These are phyloP conservation scores for Sinocyclocheilus anshuiensis DNA, from an alignment of 2,113 vertebrate species.

Conservation along the genomic window DNA sequence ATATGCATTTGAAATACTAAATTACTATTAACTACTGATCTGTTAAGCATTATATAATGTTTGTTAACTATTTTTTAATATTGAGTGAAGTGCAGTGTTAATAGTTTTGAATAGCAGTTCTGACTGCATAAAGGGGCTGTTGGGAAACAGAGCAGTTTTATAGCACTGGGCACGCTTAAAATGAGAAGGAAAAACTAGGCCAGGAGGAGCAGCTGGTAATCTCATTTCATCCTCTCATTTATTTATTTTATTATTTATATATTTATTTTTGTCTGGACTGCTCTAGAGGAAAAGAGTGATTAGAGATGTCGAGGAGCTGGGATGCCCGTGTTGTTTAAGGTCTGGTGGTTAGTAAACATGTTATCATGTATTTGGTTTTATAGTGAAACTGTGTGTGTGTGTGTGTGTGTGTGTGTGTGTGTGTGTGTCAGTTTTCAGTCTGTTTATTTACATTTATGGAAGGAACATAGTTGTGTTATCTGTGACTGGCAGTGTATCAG, in stretches of 20 bases:
- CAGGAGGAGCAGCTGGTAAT: constrained; percentile 53
- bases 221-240: constrained; percentile 41
- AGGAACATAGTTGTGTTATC: background rate
- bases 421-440: background rate
- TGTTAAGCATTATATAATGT: too few relatives aligned
- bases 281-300: constrained; percentile 10
- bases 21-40: background rate
- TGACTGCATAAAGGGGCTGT: background rate
- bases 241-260: constrained; percentile 46
- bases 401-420: too few relatives aligned
- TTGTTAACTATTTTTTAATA: background rate
- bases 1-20: background rate
- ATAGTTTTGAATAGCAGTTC: background rate
- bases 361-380: background rate
- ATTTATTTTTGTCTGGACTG: constrained; percentile 25
- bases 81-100: background rate
- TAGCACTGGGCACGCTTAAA: background rate
- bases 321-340: background rate
- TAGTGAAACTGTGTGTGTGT: background rate
- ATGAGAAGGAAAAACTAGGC: constrained; percentile 28
- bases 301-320: background rate
- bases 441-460: background rate
- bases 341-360: background rate
- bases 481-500: constrained; percentile 14
- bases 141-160: constrained; percentile 38